These are phyloP conservation scores for Dorcus parallelipipedus DNA, from an alignment of 2,888 invertebrate species.

Conservation along the genomic window DNA sequence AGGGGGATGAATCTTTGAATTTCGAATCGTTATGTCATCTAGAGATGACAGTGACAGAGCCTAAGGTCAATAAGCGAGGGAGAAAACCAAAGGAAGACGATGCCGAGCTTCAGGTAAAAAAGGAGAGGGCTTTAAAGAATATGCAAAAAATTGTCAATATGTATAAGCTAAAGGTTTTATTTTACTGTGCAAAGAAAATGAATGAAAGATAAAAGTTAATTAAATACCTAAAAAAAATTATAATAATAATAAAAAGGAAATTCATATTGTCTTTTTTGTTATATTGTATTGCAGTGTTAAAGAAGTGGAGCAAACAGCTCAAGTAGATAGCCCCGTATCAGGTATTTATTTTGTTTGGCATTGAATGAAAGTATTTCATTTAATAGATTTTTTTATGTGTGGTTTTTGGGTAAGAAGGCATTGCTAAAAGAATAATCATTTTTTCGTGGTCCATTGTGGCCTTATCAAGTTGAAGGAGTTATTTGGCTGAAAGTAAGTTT, in stretches of 20 bases:
- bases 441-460: slow-evolving; percentile 51
- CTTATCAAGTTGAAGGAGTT: slow-evolving; percentile 63
- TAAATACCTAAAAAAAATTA: background rate
- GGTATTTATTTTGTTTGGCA: background rate
- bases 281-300: background rate
- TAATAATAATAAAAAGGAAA: too few species aligned
- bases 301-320: background rate
- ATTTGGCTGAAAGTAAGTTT: slow-evolving; percentile 62
- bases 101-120: slow-evolving; percentile 20
- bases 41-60: too few species aligned
- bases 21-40: too few species aligned
- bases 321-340: background rate
- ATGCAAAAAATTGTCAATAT: background rate
- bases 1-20: too few species aligned
- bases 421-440: background rate
- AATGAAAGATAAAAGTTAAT: background rate
- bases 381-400: background rate
- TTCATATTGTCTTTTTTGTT: background rate
- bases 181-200: background rate
- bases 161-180: background rate
- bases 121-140: background rate
- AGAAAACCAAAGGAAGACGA: too few species aligned
- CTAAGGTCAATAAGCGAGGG: too few species aligned
- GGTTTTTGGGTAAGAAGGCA: background rate
- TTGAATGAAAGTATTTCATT: background rate